Conservation (phyloP, 2,888 invertebrate species). For the Cheilosia urbana region DNA sequence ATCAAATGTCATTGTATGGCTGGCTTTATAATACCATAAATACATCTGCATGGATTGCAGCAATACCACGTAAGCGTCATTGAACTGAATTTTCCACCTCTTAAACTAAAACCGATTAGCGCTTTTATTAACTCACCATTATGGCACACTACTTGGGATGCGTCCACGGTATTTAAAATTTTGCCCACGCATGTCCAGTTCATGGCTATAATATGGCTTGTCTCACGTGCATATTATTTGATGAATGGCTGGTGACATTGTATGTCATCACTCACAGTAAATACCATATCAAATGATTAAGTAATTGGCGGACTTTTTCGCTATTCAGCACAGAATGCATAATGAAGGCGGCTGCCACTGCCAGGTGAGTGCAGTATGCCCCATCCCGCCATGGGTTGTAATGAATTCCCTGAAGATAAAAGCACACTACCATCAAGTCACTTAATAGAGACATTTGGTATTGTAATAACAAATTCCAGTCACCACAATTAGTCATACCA, state of each 20-base stretch:
- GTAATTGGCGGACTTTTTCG: slow-evolving; percentile 10
- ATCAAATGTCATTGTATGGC: background rate
- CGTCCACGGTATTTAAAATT: background rate
- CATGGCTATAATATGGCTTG: slow-evolving; percentile 24
- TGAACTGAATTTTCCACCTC: background rate
- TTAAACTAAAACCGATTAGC: background rate
- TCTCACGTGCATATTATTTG: slow-evolving; percentile 50
- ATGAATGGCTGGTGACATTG: slow-evolving; percentile 28
- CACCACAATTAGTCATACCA: slow-evolving; percentile 31
- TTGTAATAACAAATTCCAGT: slow-evolving; percentile 5
- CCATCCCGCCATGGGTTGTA: background rate
- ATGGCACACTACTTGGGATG: slow-evolving; percentile 12
- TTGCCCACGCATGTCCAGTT: slow-evolving; percentile 27
- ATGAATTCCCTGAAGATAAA: background rate
- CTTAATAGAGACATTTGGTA: background rate
- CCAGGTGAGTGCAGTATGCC: slow-evolving; percentile 2
- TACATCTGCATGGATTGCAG: background rate
- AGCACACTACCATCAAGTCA: background rate
- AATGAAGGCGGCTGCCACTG: slow-evolving; percentile 20
- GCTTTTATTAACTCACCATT: background rate
- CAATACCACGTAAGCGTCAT: background rate
- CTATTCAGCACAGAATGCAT: slow-evolving; percentile 7
- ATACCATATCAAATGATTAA: slow-evolving; percentile 12
- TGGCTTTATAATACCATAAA: background rate
- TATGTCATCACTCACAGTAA: slow-evolving; percentile 1